Evolutionary conservation across 2,797 vertebrate species (phyloP).

Genomic region (Rhynchotus rufescens): DNA sequence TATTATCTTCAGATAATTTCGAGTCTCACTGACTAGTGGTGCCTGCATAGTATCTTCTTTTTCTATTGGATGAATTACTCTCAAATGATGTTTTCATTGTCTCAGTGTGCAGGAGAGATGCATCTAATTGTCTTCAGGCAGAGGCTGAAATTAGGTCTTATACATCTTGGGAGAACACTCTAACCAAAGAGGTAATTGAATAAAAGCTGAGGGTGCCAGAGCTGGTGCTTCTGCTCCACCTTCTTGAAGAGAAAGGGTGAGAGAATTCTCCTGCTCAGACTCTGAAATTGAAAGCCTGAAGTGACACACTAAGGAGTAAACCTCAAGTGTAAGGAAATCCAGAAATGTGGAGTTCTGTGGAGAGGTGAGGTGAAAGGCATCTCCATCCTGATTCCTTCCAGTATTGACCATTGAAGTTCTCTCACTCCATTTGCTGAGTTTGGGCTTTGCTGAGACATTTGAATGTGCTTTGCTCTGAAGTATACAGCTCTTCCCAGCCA

Average conservation of each 20-base stretch:
- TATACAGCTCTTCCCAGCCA: fast-evolving
- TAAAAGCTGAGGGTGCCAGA: background rate
- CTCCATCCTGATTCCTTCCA: background rate
- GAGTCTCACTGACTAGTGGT: background rate
- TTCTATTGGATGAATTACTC: background rate
- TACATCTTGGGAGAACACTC: background rate
- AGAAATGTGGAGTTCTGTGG: background rate
- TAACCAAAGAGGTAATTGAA: background rate
- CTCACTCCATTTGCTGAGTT: background rate
- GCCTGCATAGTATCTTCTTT: background rate
- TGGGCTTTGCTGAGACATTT: background rate
- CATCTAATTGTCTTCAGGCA: background rate
- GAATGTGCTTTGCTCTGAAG: background rate
- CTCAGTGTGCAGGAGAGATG: background rate
- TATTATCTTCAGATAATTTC: background rate
- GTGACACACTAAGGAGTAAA: background rate
- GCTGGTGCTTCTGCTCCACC: background rate
- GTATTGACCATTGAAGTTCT: background rate
- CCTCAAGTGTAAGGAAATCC: background rate
- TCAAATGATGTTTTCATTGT: background rate
- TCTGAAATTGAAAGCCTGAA: background rate
- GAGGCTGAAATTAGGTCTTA: background rate
- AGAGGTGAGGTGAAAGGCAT: background rate
- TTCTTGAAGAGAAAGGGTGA: background rate
- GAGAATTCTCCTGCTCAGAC: background rate